Evolutionary conservation across 2,888 invertebrate species (phyloP), one percentile per base, ranked within the genome.

Genomic region (Ophioninae sp.): DNA sequence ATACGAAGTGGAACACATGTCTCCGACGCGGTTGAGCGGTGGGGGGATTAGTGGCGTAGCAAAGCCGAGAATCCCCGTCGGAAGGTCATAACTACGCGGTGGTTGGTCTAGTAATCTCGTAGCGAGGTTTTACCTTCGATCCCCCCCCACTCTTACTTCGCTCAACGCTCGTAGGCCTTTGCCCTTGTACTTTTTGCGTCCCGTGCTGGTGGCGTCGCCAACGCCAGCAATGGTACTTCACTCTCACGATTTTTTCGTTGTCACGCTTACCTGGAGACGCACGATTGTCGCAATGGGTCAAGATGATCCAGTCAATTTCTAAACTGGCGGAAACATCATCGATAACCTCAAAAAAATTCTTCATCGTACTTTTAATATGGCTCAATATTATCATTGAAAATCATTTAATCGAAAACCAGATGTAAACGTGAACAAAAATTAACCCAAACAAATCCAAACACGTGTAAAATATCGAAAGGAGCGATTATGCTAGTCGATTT

Each of bases 11-110:
- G 69, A 21, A 64, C 23, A 62, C 37, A 68, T 64, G 50, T 39
- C 56, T 56, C 44, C 56, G 37, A 81, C 70, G 70, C 56, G 21
- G 68, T 67, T 21, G 65, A 73, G 78, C 56, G 76, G 72, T 78
- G 57, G 64, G 68, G 74, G 79, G 67, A 78, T 83, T 85, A 79
- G 67, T 39, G 50, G 50, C 7, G 8, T 13, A 41, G 37, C 57
- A 83, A 88, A 88, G 85, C 81, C 79, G 85, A 68, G 87, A 87
- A 88, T 87, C 87, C 85, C 84, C 77, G 85, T 85, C 65, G 86
- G 86, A 88, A 88, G 87, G 87, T 88, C 88, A 76, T 84, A 87
- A 83, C 85, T 86, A 85, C 82, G 82, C 80, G 74, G 74, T 79
- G 59, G 61, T 17, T 59, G 72, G 67, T 69, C 79, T 72, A 68